These are phyloP conservation scores for Rhinatrema bivittatum DNA, from an alignment of 2,797 vertebrate species.

Conservation along the genomic window DNA sequence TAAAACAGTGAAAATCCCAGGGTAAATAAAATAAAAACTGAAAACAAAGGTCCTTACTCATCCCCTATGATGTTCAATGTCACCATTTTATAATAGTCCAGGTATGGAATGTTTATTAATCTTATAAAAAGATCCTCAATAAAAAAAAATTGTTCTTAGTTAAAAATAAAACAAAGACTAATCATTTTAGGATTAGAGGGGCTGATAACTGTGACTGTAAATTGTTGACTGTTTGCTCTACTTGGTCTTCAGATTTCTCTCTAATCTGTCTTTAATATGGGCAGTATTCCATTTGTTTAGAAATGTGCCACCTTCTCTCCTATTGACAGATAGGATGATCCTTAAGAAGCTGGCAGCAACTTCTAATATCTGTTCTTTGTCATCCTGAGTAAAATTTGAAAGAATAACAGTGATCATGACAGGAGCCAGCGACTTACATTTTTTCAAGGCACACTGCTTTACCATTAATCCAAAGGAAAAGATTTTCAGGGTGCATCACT, in stretches of 20 bases:
- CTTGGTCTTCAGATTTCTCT: slow-evolving; percentile 4
- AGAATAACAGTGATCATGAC: not conserved
- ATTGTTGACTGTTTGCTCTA: not conserved
- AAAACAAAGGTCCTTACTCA: too few species aligned
- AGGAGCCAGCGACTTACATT: slow-evolving; percentile 2
- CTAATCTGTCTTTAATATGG: slow-evolving; percentile 1
- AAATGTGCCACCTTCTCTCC: not conserved
- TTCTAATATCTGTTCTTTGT: not conserved
- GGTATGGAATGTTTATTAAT: not conserved
- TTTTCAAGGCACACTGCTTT: not conserved
- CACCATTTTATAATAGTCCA: not conserved
- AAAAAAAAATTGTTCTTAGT: not conserved
- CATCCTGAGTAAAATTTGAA: not conserved
- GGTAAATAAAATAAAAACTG: too few species aligned
- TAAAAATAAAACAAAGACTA: not conserved
- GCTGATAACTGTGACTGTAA: not conserved
- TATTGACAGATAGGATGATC: not conserved
- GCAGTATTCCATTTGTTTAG: not conserved
- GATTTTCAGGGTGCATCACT: too few species aligned
- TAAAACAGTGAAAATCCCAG: too few species aligned
- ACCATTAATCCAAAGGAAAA: too few species aligned
- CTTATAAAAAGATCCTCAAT: not conserved
- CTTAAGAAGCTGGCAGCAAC: not conserved
- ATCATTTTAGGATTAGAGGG: not conserved
- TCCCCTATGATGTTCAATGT: accelerated